Conservation (phyloP, 2,888 invertebrate species). For the Drosophila dives region DNA sequence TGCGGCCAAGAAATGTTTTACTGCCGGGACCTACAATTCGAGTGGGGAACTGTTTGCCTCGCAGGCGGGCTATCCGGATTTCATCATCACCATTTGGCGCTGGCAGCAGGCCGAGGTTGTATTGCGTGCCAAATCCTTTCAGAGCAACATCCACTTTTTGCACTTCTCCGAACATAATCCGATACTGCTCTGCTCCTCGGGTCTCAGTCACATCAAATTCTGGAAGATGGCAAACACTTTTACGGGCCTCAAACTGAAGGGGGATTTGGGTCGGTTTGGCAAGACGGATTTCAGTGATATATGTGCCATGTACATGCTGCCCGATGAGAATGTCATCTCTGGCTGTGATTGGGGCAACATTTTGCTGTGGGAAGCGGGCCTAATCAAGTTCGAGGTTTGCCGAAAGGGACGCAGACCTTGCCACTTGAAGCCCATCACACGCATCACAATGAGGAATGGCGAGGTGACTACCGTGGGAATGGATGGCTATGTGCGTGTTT, state of each 20-base stretch:
- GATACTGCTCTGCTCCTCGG: slow-evolving; percentile 92
- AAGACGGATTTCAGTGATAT: slow-evolving; percentile 97
- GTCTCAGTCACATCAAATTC: slow-evolving; percentile 93
- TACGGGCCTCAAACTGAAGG: slow-evolving; percentile 95
- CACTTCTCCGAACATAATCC: slow-evolving; percentile 93
- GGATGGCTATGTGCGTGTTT: slow-evolving; percentile 92
- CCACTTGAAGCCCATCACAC: slow-evolving; percentile 89
- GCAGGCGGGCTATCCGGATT: slow-evolving; percentile 93
- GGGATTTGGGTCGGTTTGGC: slow-evolving; percentile 95
- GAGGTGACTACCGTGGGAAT: slow-evolving; percentile 86
- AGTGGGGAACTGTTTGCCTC: slow-evolving; percentile 91
- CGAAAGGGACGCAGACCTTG: slow-evolving; percentile 90
- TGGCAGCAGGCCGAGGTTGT: slow-evolving; percentile 92
- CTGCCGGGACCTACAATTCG: slow-evolving; percentile 91
- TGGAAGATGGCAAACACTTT: slow-evolving; percentile 97
- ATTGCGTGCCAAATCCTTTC: slow-evolving; percentile 92
- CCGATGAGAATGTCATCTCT: slow-evolving; percentile 95
- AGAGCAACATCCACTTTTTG: slow-evolving; percentile 91
- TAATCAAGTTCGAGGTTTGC: slow-evolving; percentile 93
- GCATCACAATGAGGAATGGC: slow-evolving; percentile 82
- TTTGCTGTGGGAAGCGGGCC: slow-evolving; percentile 94
- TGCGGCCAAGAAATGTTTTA: slow-evolving; percentile 91
- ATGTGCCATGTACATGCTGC: slow-evolving; percentile 92
- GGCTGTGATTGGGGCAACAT: slow-evolving; percentile 97
- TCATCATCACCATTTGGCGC: slow-evolving; percentile 94